Percentiles rank a stretch among this genome's conserved stretches.
These are phyloP conservation scores for Myxocyprinus asiaticus DNA, from an alignment of 2,113 vertebrate species.

Conservation along the genomic window DNA sequence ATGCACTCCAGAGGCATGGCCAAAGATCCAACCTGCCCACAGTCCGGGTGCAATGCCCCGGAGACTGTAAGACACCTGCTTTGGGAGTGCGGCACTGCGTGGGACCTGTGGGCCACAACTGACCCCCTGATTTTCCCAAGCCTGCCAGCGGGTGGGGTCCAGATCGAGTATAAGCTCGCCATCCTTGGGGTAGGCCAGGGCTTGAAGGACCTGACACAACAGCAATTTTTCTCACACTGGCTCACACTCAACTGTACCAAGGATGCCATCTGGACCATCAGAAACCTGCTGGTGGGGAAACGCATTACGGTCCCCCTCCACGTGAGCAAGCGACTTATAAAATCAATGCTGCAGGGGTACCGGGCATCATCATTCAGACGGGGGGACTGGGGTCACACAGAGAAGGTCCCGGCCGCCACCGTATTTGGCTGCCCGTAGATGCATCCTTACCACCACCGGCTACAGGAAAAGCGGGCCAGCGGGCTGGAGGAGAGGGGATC, in stretches of 20 bases:
- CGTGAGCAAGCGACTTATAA: neutral
- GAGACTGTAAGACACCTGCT: neutral
- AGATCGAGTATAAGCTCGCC: neutral
- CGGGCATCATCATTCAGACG: neutral
- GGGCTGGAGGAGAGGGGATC: neutral
- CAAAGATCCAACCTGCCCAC: too few species aligned
- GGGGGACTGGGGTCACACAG: neutral
- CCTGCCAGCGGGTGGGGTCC: constrained; percentile 35
- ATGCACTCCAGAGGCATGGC: too few species aligned
- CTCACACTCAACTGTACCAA: neutral
- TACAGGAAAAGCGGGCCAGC: constrained; percentile 10
- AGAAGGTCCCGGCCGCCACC: neutral
- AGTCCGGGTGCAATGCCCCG: too few species aligned
- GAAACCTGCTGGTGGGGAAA: constrained; percentile 45
- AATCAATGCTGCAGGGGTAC: neutral
- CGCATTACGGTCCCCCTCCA: neutral
- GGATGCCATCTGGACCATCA: constrained; percentile 14
- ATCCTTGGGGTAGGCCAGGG: constrained; percentile 13
- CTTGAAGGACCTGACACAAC: neutral
- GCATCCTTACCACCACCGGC: constrained; percentile 7
- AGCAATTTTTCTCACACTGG: constrained; percentile 27
- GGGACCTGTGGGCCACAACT: constrained; percentile 33
- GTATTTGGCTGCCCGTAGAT: neutral
- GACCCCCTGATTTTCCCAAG: constrained; percentile 14
- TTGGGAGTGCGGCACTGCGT: constrained; percentile 24